Percentiles rank a stretch among this genome's conserved stretches.
phyloP scores from a whole-genome alignment of 2,797 vertebrate genomes.

The Cossypha caffra region DNA sequence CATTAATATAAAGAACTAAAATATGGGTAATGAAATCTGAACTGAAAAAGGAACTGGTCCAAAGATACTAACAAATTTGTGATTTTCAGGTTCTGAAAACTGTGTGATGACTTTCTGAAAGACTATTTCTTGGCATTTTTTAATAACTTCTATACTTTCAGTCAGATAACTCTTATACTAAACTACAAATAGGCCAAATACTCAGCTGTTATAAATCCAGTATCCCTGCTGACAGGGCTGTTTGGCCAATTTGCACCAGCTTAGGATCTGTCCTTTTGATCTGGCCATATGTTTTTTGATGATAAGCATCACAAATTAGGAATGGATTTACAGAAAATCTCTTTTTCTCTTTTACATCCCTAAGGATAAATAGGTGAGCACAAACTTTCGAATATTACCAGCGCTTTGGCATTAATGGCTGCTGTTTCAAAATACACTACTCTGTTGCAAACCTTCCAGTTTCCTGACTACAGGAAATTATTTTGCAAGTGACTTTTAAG shows the following conservation, averaged over 20 bases:
- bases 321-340: slow-evolving; percentile 7
- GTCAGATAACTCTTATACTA: neutral
- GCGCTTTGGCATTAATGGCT: neutral
- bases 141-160: neutral
- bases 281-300: neutral
- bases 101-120: neutral
- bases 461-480: neutral
- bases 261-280: neutral
- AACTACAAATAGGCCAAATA: neutral
- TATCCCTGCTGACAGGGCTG: neutral
- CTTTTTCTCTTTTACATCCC: neutral
- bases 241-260: neutral
- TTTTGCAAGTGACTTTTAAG: neutral
- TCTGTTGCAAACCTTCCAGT: neutral
- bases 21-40: neutral
- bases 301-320: slow-evolving; percentile 37
- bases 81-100: neutral
- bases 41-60: neutral
- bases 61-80: neutral
- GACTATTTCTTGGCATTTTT: neutral
- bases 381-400: neutral
- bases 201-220: neutral
- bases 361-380: neutral
- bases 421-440: neutral
- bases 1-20: slow-evolving; percentile 5